Evolutionary conservation across 2,888 invertebrate species (phyloP).

Genomic region (Tridacna gigas): DNA sequence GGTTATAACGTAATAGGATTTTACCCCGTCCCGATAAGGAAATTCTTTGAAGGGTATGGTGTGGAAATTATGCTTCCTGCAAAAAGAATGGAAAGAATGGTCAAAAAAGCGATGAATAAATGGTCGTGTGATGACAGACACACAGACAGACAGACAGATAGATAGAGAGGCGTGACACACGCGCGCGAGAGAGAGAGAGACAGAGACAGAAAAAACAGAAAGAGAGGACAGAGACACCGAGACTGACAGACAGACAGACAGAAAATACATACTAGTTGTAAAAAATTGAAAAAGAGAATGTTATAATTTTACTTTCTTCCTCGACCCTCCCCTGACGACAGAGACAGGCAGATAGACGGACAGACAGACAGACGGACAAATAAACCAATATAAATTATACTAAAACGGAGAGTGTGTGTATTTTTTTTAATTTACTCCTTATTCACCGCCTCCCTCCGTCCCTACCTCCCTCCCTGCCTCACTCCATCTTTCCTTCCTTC

Average conservation of each 20-base stretch:
- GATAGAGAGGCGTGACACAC: not conserved
- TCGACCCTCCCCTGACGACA: not conserved
- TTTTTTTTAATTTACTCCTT: no score
- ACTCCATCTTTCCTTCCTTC: not conserved
- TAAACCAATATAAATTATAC: not conserved
- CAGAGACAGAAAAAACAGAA: not conserved
- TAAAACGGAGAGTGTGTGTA: no score
- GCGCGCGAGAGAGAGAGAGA: not conserved
- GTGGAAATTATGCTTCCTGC: not conserved
- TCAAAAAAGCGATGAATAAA: not conserved
- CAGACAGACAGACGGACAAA: not conserved
- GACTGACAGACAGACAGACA: not conserved
- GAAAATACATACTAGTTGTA: not conserved
- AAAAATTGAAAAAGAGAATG: no score
- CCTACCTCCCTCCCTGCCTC: no score
- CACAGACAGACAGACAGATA: not conserved
- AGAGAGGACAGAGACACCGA: not conserved
- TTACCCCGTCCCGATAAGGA: no score
- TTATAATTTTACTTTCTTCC: no score
- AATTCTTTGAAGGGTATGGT: no score
- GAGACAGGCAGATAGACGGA: not conserved
- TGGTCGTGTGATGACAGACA: not conserved
- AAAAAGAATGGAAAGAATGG: not conserved
- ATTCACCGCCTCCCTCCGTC: no score
- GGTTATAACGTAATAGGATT: no score